Conservation (phyloP, 30 jellyfish, hydroid and myxozoan species). For the Thelohanellus kitauei region DNA sequence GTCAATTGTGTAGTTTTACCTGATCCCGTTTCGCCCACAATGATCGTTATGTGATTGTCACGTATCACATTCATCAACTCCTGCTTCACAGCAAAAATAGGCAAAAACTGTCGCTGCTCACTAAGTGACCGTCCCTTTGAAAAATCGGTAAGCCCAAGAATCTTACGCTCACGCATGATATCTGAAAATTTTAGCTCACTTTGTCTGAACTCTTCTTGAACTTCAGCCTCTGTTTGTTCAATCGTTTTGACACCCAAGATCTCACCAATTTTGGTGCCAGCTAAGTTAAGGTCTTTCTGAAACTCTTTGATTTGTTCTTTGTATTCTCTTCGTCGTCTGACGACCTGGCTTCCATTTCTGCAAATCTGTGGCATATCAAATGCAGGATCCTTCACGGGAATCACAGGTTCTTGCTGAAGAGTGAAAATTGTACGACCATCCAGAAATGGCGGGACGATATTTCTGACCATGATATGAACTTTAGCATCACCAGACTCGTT, state of each 20-base stretch:
- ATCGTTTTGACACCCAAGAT: constrained; percentile 53
- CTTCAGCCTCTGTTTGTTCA: constrained; percentile 14
- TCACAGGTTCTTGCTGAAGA: constrained; percentile 82
- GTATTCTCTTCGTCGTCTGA: constrained; percentile 46
- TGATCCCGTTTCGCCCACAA: constrained; percentile 92
- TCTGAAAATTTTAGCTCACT: constrained; percentile 32
- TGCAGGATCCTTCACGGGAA: constrained; percentile 90
- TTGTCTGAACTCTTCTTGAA: constrained; percentile 29
- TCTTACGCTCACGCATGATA: constrained; percentile 14
- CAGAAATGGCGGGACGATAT: constrained; percentile 81
- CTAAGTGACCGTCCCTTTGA: constrained; percentile 20
- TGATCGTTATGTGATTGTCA: constrained; percentile 36
- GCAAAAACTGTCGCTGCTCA: constrained; percentile 53
- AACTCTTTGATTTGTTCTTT: constrained; percentile 65
- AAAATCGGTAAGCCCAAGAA: constrained; percentile 51
- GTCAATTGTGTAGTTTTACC: constrained; percentile 84
- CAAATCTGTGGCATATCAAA: constrained; percentile 64
- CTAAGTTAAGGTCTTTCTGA: constrained; percentile 67
- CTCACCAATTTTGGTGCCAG: constrained; percentile 71
- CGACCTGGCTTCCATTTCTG: constrained; percentile 79
- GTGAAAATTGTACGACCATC: constrained; percentile 85
- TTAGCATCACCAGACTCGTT: constrained; percentile 94
- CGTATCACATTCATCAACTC: constrained; percentile 39
- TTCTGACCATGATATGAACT: constrained; percentile 67
- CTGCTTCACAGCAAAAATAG: constrained; percentile 67